Evolutionary conservation across 2,888 invertebrate species (phyloP).

Genomic region (Cephalotes varians): DNA sequence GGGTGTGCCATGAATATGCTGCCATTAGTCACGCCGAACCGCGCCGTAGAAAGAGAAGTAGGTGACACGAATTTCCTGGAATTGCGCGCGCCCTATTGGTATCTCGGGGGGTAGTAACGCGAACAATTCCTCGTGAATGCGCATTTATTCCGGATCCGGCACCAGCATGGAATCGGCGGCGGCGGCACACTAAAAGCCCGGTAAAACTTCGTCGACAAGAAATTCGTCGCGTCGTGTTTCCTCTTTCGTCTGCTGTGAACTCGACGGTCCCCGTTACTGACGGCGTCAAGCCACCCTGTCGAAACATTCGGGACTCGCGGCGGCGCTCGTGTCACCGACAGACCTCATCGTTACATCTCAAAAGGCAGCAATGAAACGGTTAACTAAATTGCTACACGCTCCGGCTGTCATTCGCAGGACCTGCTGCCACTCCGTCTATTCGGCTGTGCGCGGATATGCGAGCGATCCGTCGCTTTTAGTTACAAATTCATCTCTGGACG

Average conservation of each 20-base stretch:
- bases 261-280: conserved; percentile 15
- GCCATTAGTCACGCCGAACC: conserved; percentile 79
- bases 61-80: conserved; percentile 76
- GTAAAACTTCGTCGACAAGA: conserved; percentile 68
- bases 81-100: conserved; percentile 77
- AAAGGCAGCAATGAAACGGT: conserved; percentile 85
- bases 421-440: conserved; percentile 53
- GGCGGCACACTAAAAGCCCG: conserved; percentile 59
- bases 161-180: conserved; percentile 19
- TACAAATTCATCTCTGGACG: conserved; percentile 26
- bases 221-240: conserved; percentile 31
- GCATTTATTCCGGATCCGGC: conserved; percentile 69
- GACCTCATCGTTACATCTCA: conserved; percentile 84
- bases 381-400: conserved; percentile 84
- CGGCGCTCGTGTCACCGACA: conserved; percentile 81
- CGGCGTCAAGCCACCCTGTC: conserved; percentile 55
- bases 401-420: conserved; percentile 81
- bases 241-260: not conserved
- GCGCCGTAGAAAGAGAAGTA: conserved; percentile 76
- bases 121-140: conserved; percentile 76
- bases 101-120: conserved; percentile 73
- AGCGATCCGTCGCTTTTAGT: conserved; percentile 46
- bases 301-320: conserved; percentile 77
- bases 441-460: conserved; percentile 37
- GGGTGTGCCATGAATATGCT: conserved; percentile 76